Conservation (phyloP, 2,113 vertebrate genomes). For the Gobius niger region DNA sequence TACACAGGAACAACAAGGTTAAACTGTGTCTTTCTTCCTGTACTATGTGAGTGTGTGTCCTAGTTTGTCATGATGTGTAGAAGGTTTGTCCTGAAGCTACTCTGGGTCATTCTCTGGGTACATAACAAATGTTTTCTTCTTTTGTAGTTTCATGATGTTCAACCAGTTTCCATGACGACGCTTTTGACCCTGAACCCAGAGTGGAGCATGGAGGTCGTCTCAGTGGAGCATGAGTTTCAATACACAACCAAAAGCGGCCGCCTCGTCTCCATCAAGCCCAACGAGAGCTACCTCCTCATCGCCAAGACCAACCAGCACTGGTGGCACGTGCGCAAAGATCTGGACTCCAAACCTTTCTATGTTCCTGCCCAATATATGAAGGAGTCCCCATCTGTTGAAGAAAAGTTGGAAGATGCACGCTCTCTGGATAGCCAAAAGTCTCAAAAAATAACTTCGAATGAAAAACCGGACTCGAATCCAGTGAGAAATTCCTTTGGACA, state of each 20-base stretch:
- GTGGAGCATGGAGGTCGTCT: constrained; percentile 77
- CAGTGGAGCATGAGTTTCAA: constrained; percentile 85
- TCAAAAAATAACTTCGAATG: neutral
- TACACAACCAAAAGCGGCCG: constrained; percentile 84
- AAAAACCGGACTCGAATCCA: neutral
- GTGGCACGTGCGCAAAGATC: constrained; percentile 87
- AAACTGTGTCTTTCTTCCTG: no score
- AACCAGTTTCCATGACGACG: neutral
- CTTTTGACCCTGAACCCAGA: neutral
- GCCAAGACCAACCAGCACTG: constrained; percentile 86
- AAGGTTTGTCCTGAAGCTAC: no score
- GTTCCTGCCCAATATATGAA: constrained; percentile 89
- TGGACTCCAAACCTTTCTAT: constrained; percentile 81
- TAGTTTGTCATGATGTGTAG: no score
- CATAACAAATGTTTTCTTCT: constrained; percentile 26
- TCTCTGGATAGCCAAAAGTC: neutral
- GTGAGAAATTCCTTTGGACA: constrained; percentile 1
- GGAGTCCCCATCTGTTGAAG: constrained; percentile 57
- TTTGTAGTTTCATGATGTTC: constrained; percentile 41
- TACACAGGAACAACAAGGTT: no score
- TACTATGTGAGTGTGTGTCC: no score
- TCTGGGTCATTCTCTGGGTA: no score
- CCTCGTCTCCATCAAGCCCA: constrained; percentile 83
- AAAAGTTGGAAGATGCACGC: constrained; percentile 3
- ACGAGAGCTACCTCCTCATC: constrained; percentile 86